Evolutionary conservation across 2,888 invertebrate species (phyloP).

Genomic region (Rhamnusium bicolor): DNA sequence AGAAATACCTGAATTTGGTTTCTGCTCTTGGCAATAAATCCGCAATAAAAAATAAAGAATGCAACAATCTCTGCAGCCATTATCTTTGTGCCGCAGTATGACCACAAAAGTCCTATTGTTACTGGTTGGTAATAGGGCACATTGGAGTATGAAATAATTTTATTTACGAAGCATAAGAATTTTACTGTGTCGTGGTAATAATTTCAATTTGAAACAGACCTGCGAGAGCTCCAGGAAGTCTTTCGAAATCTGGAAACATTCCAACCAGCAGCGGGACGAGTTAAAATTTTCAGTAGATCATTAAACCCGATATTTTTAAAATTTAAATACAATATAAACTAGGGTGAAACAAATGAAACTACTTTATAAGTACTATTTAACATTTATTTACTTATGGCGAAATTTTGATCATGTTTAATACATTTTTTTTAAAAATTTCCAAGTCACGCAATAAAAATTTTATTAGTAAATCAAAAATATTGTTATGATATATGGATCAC

Average conservation of each 20-base stretch:
- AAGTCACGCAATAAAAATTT: too few relatives aligned
- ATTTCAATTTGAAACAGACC: conserved; percentile 40
- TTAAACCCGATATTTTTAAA: neutral
- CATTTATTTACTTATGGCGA: too few relatives aligned
- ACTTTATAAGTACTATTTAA: too few relatives aligned
- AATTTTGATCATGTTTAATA: too few relatives aligned
- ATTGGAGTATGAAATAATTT: conserved; percentile 36
- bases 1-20: neutral
- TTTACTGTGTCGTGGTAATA: conserved; percentile 35
- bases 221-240: conserved; percentile 28
- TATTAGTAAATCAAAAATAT: too few relatives aligned
- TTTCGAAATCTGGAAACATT: conserved; percentile 34
- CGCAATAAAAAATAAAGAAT: conserved; percentile 24
- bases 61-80: conserved; percentile 21
- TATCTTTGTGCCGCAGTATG: conserved; percentile 19
- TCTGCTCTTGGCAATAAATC: conserved; percentile 11
- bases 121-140: conserved; percentile 14
- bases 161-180: conserved; percentile 35
- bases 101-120: conserved; percentile 29
- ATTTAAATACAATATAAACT: neutral
- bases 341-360: too few relatives aligned
- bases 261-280: conserved; percentile 35
- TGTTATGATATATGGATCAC: too few relatives aligned
- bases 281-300: conserved; percentile 6
- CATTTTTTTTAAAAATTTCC: too few relatives aligned